phyloP scores from a whole-genome alignment of 2,113 vertebrate genomes.

The Isichthys henryi region DNA sequence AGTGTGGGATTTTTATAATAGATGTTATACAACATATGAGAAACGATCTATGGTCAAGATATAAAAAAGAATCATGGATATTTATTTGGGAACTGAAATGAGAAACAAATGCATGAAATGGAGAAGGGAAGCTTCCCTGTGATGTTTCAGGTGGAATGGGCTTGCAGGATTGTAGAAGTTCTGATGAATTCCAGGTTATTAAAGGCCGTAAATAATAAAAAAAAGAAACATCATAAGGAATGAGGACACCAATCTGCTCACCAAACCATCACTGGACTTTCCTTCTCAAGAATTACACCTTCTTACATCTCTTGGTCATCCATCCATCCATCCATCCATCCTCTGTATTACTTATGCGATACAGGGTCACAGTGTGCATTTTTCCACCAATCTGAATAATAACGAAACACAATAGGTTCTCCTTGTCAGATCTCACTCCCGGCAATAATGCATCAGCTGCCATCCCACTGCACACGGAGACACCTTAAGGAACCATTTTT shows the following conservation, averaged over 20 bases:
- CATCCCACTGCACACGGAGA: background rate
- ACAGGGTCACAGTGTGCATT: background rate
- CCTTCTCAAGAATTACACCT: background rate
- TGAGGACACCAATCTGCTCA: background rate
- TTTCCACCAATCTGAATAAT: background rate
- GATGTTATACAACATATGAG: background rate
- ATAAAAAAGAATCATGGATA: background rate
- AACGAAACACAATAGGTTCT: background rate
- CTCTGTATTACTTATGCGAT: background rate
- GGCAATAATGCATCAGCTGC: background rate
- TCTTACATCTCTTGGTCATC: background rate
- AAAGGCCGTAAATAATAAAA: background rate
- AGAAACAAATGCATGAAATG: background rate
- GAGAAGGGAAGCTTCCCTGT: background rate
- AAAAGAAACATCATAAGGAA: background rate
- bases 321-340: background rate
- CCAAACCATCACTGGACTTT: background rate
- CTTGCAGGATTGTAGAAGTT: background rate
- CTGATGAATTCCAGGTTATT: background rate
- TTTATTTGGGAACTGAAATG: background rate
- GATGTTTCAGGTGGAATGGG: background rate
- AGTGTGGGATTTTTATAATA: background rate
- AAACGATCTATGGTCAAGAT: background rate
- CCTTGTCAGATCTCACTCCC: background rate
- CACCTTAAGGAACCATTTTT: background rate